Percentiles rank a stretch among this genome's conserved stretches.
phyloP scores from a whole-genome alignment of 2,113 vertebrate genomes.

The Sphyrna mokarran region DNA sequence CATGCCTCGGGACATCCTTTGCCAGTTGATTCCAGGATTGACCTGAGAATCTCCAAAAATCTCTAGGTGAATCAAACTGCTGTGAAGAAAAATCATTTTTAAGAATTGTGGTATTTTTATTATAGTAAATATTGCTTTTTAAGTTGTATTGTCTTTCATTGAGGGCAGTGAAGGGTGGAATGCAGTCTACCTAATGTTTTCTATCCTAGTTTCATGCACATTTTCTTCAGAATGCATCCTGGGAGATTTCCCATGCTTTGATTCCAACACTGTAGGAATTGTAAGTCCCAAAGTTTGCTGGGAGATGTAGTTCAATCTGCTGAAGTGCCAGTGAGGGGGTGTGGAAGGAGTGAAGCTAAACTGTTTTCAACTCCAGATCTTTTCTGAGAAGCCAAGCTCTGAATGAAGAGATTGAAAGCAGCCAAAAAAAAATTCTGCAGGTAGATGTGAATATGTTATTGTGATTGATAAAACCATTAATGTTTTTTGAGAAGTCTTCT shows the following conservation, averaged over 20 bases:
- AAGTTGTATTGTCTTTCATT: not conserved
- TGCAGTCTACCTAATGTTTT: not conserved
- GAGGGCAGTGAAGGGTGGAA: not conserved
- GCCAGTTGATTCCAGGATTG: too few species aligned
- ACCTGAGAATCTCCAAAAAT: too few species aligned
- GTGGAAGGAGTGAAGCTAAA: not conserved
- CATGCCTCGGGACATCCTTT: too few species aligned
- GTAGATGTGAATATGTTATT: not conserved
- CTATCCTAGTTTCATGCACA: not conserved
- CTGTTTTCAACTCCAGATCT: not conserved
- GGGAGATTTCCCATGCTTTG: not conserved
- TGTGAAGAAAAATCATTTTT: too few species aligned
- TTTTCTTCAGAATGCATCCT: not conserved
- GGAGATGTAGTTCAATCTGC: not conserved
- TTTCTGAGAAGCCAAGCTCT: not conserved
- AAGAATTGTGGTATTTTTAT: too few species aligned
- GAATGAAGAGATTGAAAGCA: not conserved
- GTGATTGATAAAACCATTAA: not conserved
- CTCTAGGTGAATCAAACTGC: too few species aligned
- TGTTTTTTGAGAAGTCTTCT: not conserved
- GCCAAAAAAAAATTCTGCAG: not conserved
- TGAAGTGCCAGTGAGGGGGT: not conserved
- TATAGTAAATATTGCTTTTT: not conserved
- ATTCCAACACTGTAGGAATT: not conserved
- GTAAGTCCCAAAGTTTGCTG: not conserved